Base-by-base conservation (phyloP, 2,888 invertebrate genomes). In the Andrena chrysosceles region DNA sequence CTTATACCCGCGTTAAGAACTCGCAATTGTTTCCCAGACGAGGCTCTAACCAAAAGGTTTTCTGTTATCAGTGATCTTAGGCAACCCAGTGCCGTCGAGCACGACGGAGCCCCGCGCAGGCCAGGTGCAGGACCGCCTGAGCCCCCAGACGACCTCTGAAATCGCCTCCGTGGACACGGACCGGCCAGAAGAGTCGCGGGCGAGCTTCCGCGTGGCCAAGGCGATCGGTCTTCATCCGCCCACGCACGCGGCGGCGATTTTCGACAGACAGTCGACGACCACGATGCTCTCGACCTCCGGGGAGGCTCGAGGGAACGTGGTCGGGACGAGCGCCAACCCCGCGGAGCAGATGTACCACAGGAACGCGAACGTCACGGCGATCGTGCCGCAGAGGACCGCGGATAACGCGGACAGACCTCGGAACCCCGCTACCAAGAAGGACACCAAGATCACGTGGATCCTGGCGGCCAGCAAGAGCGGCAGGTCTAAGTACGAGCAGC, bases 371-470 rank as follows among this genome's bases (percentile, higher is more conserved):
- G 69, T 60, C 42, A 52, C 67, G n/a, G 54, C 49, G 3, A 60
- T 63, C 20, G 26, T 63, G 29, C n/a, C 84, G 6, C 75, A 68
- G 31, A 62, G 83, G 5, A 31, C 42, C 35, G 6, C 64, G n/a
- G 84, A 59, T 0, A 78, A 31, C 16, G 6, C 42, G 23, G 88
- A 88, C 0, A 85, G 83, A 13, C 20, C 48, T n/a, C 80, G 85
- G 1, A 70, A 56, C 23, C 62, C 81, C 0, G 62, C 64, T n/a
- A 2, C 62, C 33, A 91, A 90, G 74, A 91, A 92, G 77, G 92
- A 93, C 48, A 90, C 86, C 23, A 90, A 89, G 73, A 89, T 91
- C 29, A 91, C 90, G 2, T 90, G 91, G 92, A 87, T 92, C n/a
- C 56, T 88, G 26, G 90, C 90, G 13, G 87, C 89, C 10, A 90